Conservation (phyloP, 2,888 invertebrate species). For the Heliconius erato region DNA sequence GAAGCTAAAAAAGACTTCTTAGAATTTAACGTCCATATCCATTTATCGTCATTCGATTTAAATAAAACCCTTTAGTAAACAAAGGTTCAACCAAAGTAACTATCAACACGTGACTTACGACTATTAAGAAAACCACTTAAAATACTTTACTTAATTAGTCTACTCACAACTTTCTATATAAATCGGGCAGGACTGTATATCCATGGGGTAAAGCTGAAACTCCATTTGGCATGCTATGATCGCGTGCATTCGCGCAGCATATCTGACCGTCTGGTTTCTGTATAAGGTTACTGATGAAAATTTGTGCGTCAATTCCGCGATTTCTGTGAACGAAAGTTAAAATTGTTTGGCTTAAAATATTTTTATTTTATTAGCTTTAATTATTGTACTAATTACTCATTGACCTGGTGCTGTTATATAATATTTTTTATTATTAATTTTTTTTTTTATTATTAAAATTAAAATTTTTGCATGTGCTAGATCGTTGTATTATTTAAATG, state of each 20-base stretch:
- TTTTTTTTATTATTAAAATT: too few species aligned
- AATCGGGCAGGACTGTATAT: constrained; percentile 93
- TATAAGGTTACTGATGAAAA: constrained; percentile 93
- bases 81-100: constrained; percentile 15
- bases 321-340: constrained; percentile 86
- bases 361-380: background rate
- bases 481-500: background rate
- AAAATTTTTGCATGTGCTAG: constrained; percentile 9
- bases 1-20: background rate
- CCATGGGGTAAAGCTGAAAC: constrained; percentile 94
- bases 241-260: constrained; percentile 93
- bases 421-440: too few species aligned
- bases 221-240: constrained; percentile 95
- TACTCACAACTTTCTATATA: constrained; percentile 94
- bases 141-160: constrained; percentile 29
- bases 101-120: constrained; percentile 28
- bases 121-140: constrained; percentile 20
- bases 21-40: background rate
- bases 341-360: background rate
- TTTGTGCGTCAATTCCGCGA: constrained; percentile 92
- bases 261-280: constrained; percentile 92
- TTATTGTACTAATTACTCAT: background rate
- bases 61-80: background rate
- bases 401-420: background rate
- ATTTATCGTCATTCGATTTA: background rate